phyloP scores from a whole-genome alignment of 2,888 invertebrate species.

The Oscheius onirici region DNA sequence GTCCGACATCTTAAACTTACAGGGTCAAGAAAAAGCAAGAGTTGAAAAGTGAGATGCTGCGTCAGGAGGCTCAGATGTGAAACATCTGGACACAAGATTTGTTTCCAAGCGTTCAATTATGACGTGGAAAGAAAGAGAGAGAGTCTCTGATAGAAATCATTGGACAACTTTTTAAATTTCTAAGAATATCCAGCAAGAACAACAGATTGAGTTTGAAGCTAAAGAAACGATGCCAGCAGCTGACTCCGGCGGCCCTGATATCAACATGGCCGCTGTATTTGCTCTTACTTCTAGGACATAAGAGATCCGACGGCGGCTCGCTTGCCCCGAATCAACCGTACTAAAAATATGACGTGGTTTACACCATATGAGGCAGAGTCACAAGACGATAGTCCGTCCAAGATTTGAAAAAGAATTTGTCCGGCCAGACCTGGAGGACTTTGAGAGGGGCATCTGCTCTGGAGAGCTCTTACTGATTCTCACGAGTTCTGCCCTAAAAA shows the following conservation, averaged over 20 bases:
- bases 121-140: too few species aligned
- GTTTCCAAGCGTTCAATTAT: background rate
- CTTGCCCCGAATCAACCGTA: conserved; percentile 3
- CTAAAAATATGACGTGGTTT: background rate
- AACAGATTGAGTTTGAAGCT: conserved; percentile 10
- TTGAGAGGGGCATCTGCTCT: conserved; percentile 32
- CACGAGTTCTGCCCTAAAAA: conserved; percentile 19
- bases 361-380: too few species aligned
- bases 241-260: conserved; percentile 26
- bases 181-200: background rate
- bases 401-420: background rate
- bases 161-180: background rate
- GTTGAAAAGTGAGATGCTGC: conserved; percentile 4
- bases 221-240: conserved; percentile 15
- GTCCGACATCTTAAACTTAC: conserved; percentile 42
- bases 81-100: conserved; percentile 9
- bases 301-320: conserved; percentile 20
- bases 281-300: conserved; percentile 28
- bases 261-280: conserved; percentile 31
- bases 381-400: too few species aligned
- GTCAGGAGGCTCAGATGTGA: conserved; percentile 3
- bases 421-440: background rate
- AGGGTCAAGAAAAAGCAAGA: background rate
- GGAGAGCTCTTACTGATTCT: conserved; percentile 6
- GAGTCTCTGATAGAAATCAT: background rate